These are phyloP conservation scores for Hydrolagus colliei DNA, from an alignment of 2,797 vertebrate genomes.

Conservation along the genomic window DNA sequence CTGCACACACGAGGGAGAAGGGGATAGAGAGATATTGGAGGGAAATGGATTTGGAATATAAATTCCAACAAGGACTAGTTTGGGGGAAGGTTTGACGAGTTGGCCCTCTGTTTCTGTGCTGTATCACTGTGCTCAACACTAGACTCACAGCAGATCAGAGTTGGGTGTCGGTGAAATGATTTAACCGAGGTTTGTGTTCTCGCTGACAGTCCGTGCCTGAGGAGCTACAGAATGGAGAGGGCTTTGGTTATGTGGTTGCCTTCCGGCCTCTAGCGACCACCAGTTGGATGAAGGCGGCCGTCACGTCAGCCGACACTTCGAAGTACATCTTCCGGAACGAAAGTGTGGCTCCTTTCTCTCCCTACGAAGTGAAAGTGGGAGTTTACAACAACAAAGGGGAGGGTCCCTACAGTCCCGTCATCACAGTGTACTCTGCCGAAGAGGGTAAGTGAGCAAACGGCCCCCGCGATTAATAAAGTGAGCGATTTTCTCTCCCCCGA, in stretches of 20 bases:
- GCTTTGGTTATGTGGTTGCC: slow-evolving; percentile 87
- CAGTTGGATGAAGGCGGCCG: slow-evolving; percentile 80
- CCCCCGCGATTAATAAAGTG: neutral
- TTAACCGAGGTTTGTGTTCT: slow-evolving; percentile 57
- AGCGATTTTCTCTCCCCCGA: neutral
- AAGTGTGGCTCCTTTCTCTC: slow-evolving; percentile 78
- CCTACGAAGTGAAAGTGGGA: slow-evolving; percentile 83
- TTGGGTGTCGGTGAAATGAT: no score
- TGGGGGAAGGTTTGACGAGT: no score
- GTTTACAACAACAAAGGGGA: slow-evolving; percentile 87
- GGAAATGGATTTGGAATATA: no score
- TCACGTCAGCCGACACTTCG: slow-evolving; percentile 67
- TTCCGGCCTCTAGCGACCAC: slow-evolving; percentile 70
- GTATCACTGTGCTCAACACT: no score
- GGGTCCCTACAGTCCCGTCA: slow-evolving; percentile 83
- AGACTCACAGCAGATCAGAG: no score
- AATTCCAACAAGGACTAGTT: no score
- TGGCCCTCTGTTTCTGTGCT: no score
- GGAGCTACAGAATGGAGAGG: slow-evolving; percentile 86
- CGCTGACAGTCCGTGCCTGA: slow-evolving; percentile 80
- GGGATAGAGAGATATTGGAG: no score
- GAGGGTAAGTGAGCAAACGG: slow-evolving; percentile 63
- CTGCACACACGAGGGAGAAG: no score
- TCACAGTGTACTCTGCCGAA: slow-evolving; percentile 80
- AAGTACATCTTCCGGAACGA: slow-evolving; percentile 81